These are phyloP conservation scores for Ooceraea biroi DNA, from an alignment of 1,140 invertebrate genomes.

Conservation along the genomic window DNA sequence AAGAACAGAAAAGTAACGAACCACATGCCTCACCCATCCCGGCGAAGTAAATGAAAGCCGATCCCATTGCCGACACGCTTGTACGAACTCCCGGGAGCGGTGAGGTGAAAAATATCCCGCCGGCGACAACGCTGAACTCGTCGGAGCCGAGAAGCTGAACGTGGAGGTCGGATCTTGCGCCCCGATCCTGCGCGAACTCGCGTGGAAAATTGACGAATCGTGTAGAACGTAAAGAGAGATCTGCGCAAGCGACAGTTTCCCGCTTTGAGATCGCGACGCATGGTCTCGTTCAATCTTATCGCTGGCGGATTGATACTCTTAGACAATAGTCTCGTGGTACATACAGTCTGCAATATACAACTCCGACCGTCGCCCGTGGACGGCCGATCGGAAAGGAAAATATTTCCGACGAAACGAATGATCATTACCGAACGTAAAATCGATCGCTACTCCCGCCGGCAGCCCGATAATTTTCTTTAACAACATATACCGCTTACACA, in stretches of 20 bases:
- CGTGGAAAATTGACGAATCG: neutral
- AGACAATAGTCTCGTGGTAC: constrained; percentile 10
- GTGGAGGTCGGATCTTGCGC: too few species aligned
- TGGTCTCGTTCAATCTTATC: constrained; percentile 24
- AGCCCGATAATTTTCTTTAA: constrained; percentile 32
- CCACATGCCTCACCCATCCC: neutral
- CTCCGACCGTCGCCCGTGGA: constrained; percentile 12
- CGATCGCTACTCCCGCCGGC: constrained; percentile 45
- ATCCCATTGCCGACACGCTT: constrained; percentile 8
- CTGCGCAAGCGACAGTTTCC: too few species aligned
- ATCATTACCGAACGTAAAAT: constrained; percentile 44
- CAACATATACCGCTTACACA: constrained; percentile 62
- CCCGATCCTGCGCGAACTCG: too few species aligned
- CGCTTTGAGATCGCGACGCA: neutral
- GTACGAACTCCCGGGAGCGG: neutral
- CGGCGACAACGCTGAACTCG: constrained; percentile 3
- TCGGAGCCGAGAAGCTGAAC: neutral
- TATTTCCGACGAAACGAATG: neutral
- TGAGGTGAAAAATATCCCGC: constrained; percentile 1
- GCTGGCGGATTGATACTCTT: constrained; percentile 44
- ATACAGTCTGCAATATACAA: constrained; percentile 40
- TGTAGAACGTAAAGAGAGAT: too few species aligned
- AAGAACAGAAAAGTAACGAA: neutral
- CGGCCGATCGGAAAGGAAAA: neutral
- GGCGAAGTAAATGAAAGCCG: neutral